These are phyloP conservation scores for Musca domestica DNA, from an alignment of 1,140 invertebrate genomes.

Conservation along the genomic window DNA sequence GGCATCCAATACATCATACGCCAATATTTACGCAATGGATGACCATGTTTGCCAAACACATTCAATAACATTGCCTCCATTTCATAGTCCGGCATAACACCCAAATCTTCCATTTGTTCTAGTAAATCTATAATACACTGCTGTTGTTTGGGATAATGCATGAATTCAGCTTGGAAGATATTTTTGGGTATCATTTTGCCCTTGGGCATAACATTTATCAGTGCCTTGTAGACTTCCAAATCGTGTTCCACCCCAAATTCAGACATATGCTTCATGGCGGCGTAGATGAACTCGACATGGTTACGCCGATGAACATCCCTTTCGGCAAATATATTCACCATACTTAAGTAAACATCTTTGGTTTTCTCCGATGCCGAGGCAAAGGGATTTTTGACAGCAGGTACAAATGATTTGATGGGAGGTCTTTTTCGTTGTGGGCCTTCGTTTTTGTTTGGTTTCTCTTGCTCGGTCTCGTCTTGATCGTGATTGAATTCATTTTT, in stretches of 20 bases:
- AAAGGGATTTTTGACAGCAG: conserved; percentile 41
- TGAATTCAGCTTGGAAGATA: conserved; percentile 79
- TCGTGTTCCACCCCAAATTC: conserved; percentile 89
- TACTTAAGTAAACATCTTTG: conserved; percentile 71
- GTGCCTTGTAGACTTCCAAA: conserved; percentile 84
- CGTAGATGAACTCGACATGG: conserved; percentile 91
- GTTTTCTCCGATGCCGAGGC: conserved; percentile 59
- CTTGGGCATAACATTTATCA: conserved; percentile 93
- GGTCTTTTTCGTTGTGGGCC: background rate
- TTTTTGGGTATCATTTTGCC: conserved; percentile 82
- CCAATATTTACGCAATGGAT: conserved; percentile 79
- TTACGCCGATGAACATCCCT: conserved; percentile 66
- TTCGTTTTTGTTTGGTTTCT: no score
- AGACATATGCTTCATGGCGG: conserved; percentile 84
- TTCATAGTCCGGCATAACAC: conserved; percentile 88
- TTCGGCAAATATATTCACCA: conserved; percentile 69
- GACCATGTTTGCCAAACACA: conserved; percentile 78
- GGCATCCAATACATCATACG: conserved; percentile 99
- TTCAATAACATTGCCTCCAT: conserved; percentile 77
- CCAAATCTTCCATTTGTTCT: conserved; percentile 54
- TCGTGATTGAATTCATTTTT: background rate
- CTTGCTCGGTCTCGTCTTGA: background rate
- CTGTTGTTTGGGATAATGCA: conserved; percentile 94
- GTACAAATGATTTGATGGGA: background rate
- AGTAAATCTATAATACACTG: conserved; percentile 82